Base-by-base conservation (phyloP, 23 tunicate species). In the Halocynthia roretzi region DNA sequence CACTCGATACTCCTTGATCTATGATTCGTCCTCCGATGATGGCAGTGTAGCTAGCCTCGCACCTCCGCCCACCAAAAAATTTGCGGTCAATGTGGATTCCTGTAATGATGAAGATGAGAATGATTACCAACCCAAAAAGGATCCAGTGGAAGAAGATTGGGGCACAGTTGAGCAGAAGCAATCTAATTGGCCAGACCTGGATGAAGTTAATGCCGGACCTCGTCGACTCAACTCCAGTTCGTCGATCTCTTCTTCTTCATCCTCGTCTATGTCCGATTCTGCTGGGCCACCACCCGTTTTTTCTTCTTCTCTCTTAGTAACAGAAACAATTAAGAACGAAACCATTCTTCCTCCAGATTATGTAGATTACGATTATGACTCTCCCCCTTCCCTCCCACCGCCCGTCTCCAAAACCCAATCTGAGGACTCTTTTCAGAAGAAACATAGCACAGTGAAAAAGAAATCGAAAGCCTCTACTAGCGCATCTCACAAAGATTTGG, bases 261-360 rank as follows among this genome's bases (percentile, higher is more conserved):
- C 95, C 20, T 82, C 72, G 0, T 82, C 85, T 0, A 20, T 23
- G 5, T 80, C 68, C 2, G 68, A 72, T 14, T 61, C 60, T 53
- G 88, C 63, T 22, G 61, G 50, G 61, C 83, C 86, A 60, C 93
- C 86, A 50, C 83, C 83, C 10, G 40, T 76, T 14, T 72, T 68
- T 6, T 70, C 85, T 51, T 89, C 88, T 18, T 75, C 96, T 14
- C 57, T 71, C 18, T 80, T 89, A 56, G 80, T 82, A 14, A 81
- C 86, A 6, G 81, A 89, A 58, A 89, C 96, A 8, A 89, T 89
- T 67, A 89, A 84, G 64, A 73, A 74, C 50, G 85, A 89, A 48
- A 80, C 88, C 6, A 56, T 80, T 15, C 15, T 83, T 44, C 84
- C 87, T 19, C 74, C 85, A 7, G 80, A 69, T 7, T 83, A 83